These are phyloP conservation scores for Drosophila guanche DNA, from an alignment of 1,140 invertebrate genomes.

Conservation along the genomic window DNA sequence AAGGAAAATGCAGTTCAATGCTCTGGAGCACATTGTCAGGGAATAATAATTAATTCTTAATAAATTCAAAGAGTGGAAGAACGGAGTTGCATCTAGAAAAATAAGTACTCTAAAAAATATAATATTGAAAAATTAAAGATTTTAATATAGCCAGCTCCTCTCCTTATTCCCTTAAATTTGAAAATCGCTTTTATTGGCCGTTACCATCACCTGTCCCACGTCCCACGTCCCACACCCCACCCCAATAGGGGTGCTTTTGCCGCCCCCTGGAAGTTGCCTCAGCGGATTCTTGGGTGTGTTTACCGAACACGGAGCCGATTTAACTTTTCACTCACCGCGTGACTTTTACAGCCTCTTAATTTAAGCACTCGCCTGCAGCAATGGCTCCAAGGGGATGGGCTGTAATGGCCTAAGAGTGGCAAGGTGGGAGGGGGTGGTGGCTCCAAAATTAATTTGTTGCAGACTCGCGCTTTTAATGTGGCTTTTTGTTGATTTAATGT, in stretches of 20 bases:
- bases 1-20: too few relatives aligned
- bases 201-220: conserved; percentile 69
- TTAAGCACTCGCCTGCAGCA: conserved; percentile 61
- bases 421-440: background rate
- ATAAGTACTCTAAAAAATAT: conserved; percentile 12
- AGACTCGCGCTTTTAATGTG: conserved; percentile 80
- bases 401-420: conserved; percentile 11
- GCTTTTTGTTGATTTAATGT: conserved; percentile 55
- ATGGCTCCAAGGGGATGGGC: background rate
- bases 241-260: conserved; percentile 31
- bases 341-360: conserved; percentile 82
- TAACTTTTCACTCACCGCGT: conserved; percentile 77
- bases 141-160: conserved; percentile 4
- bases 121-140: conserved; percentile 14
- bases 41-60: too few relatives aligned
- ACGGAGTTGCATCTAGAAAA: conserved; percentile 3
- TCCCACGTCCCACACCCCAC: conserved; percentile 9
- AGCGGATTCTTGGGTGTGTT: conserved; percentile 11
- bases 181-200: conserved; percentile 75
- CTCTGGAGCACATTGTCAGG: too few relatives aligned
- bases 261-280: background rate
- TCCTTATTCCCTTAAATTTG: conserved; percentile 12
- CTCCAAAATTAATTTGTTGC: conserved; percentile 77
- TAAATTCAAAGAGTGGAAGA: too few relatives aligned
- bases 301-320: conserved; percentile 25